These are phyloP conservation scores for Caenorhabditis latens DNA, from an alignment of 1,140 invertebrate genomes.

Conservation along the genomic window DNA sequence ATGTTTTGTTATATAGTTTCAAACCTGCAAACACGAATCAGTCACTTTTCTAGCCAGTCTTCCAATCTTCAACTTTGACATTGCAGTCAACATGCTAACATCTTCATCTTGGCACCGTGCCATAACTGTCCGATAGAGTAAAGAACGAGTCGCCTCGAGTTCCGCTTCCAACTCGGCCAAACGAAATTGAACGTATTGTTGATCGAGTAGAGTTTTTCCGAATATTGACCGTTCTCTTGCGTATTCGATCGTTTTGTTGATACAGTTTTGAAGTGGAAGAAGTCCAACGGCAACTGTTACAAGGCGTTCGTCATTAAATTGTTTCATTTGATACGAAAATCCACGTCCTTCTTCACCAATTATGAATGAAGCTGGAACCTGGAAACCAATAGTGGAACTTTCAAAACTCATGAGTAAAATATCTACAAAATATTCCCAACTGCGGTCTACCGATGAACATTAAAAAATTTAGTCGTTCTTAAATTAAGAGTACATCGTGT, in stretches of 20 bases:
- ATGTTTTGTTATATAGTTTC: background rate
- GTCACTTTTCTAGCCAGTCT: slow-evolving; percentile 80
- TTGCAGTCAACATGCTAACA: slow-evolving; percentile 81
- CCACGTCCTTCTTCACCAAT: slow-evolving; percentile 82
- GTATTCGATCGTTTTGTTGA: slow-evolving; percentile 81
- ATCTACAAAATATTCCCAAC: no score
- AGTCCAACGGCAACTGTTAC: slow-evolving; percentile 78
- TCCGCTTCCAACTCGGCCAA: slow-evolving; percentile 82
- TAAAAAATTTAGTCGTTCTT: no score
- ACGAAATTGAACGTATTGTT: slow-evolving; percentile 80
- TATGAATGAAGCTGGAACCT: slow-evolving; percentile 80
- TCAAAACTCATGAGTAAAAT: no score
- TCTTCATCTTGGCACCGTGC: slow-evolving; percentile 80
- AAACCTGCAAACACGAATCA: slow-evolving; percentile 81
- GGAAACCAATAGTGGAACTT: background rate
- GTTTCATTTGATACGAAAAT: slow-evolving; percentile 82
- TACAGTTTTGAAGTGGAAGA: slow-evolving; percentile 78
- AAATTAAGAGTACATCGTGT: no score
- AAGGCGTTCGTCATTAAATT: slow-evolving; percentile 82
- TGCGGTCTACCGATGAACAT: no score
- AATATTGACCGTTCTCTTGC: slow-evolving; percentile 79
- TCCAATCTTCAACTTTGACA: slow-evolving; percentile 82
- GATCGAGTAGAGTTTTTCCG: slow-evolving; percentile 80
- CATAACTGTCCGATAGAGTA: slow-evolving; percentile 80
- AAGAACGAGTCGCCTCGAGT: slow-evolving; percentile 80